Base-by-base conservation (phyloP, 2,113 vertebrate species). In the Speoplatyrhinus poulsoni region DNA sequence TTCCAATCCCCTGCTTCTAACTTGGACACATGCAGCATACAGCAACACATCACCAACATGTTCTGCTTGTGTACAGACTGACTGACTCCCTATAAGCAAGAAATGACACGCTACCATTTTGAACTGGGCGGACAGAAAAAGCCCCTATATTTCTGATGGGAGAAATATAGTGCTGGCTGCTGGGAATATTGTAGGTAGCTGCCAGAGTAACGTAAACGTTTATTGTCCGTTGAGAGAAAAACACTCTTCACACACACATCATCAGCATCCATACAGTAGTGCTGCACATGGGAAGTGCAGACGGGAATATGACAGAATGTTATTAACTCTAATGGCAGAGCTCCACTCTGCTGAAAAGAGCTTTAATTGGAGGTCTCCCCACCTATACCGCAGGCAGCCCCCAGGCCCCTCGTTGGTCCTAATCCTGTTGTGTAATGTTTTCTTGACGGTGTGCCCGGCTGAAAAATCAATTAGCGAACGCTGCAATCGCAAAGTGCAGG, bases 401-500 rank as follows among this genome's bases (percentile, higher is more conserved):
- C 62, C 1, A 3, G 67, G 76, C 75, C 76, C 70, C 76, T 76
- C 9, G 36, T 64, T 70, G 82, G 69, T 72, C 75, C 65, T 73
- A 70, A 87, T 84, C 80, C 75, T 67, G 68, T 84, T 87, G 78
- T 73, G 13, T 79, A 83, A 86, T 78, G 77, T 79, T 85, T 80
- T 87, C 79, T 87, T 71, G 66, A 82, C 63, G 61, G 77, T 47
- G 73, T 82, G 79, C 85, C 71, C 72, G 69, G 78, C 68, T 81
- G 81, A 76, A 86, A 90, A 90, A 88, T 90, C 83, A 89, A 89
- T 91, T 88, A 87, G 76, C 48, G n/a, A 49, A 66, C 19, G 13
- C 81, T 65, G 82, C 80, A 83, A 87, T 86, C 79, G 58, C 77
- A 65, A 55, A 17, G 69, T 26, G 76, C 83, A 88, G 82, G 82